Percentiles rank a stretch among this genome's conserved stretches.
These are phyloP conservation scores for Mus spretus DNA, from an alignment of 2,797 vertebrate genomes.

Conservation along the genomic window DNA sequence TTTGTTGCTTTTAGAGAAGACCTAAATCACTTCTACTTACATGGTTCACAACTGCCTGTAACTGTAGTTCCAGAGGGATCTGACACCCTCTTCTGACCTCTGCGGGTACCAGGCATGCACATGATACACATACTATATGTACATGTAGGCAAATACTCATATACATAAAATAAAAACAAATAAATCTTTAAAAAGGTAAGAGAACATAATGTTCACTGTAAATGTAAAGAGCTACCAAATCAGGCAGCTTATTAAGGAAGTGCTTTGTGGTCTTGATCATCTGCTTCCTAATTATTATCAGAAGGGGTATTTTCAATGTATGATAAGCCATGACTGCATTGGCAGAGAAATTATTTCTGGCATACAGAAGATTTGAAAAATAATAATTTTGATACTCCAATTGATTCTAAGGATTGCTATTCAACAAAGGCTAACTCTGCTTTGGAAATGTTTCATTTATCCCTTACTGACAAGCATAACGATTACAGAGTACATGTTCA, in stretches of 20 bases:
- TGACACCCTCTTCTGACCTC: background rate
- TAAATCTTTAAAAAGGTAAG: background rate
- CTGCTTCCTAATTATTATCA: constrained; percentile 24
- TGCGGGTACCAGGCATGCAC: background rate
- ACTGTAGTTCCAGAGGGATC: background rate
- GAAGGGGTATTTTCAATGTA: constrained; percentile 45
- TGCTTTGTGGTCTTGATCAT: background rate
- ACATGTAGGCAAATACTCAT: background rate
- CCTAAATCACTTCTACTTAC: background rate
- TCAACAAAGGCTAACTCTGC: background rate
- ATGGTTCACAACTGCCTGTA: background rate
- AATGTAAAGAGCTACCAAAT: background rate
- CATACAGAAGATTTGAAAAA: background rate
- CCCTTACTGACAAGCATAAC: background rate
- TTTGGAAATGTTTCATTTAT: background rate
- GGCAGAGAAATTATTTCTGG: constrained; percentile 16
- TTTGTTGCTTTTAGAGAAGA: background rate
- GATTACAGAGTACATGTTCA: background rate
- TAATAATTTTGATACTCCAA: background rate
- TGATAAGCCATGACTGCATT: constrained; percentile 1
- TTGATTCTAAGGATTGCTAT: background rate
- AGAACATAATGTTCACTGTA: background rate
- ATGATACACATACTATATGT: background rate
- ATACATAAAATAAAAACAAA: background rate
- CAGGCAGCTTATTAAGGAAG: background rate